A percentile compares a stretch with the other conserved stretches of the same genome.
Conservation (phyloP, 2,888 invertebrate genomes). For the Taenaris catops region DNA sequence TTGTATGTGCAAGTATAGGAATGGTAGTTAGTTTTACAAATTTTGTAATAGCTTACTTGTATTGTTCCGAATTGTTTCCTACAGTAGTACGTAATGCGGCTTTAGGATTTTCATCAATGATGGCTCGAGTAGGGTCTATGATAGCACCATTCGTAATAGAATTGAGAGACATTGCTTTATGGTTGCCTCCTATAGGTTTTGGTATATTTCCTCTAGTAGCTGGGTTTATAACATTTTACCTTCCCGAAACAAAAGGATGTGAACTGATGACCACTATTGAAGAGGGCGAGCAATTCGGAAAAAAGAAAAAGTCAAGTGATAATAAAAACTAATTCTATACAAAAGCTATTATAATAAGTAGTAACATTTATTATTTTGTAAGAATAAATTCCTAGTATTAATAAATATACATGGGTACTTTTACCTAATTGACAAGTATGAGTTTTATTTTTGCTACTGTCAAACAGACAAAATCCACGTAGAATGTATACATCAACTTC, state of each 20-base stretch:
- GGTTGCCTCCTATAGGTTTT: constrained; percentile 86
- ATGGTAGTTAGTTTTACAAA: constrained; percentile 91
- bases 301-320: constrained; percentile 29
- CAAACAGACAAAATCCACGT: no score
- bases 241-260: constrained; percentile 90
- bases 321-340: constrained; percentile 14
- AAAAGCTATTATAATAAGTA: neutral
- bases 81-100: constrained; percentile 93
- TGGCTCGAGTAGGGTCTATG: constrained; percentile 92
- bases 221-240: constrained; percentile 71
- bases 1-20: constrained; percentile 84
- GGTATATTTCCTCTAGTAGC: constrained; percentile 83
- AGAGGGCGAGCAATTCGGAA: constrained; percentile 84
- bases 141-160: constrained; percentile 89
- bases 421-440: no score
- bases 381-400: no score
- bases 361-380: no score
- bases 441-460: no score
- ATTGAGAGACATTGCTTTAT: constrained; percentile 62
- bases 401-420: no score
- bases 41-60: constrained; percentile 92
- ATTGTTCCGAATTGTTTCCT: constrained; percentile 92
- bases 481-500: no score
- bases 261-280: constrained; percentile 89
- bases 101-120: constrained; percentile 93